These are phyloP conservation scores for Dinothrombium tinctorium DNA, from an alignment of 1,140 invertebrate genomes.

Conservation along the genomic window DNA sequence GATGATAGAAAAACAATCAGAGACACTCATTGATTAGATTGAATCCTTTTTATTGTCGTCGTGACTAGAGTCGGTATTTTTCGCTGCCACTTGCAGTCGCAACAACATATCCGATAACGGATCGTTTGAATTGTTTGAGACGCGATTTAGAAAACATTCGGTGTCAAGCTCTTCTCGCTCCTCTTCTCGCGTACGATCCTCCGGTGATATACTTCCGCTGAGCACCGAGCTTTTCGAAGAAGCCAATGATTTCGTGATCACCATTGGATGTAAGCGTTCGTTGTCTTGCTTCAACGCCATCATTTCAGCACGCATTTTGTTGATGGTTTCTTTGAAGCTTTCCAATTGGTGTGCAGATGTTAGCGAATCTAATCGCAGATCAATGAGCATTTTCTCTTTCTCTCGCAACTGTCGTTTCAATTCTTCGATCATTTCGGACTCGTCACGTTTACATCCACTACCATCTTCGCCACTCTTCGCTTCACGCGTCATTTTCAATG, in stretches of 20 bases:
- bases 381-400: constrained; percentile 84
- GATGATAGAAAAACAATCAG: no score
- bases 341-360: constrained; percentile 89
- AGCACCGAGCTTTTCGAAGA: constrained; percentile 39
- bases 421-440: constrained; percentile 38
- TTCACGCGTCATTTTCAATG: not conserved
- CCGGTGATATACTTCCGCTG: no score
- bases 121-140: no score
- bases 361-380: constrained; percentile 79
- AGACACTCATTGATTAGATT: no score
- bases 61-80: no score
- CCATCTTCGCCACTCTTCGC: not conserved
- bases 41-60: no score
- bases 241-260: constrained; percentile 50
- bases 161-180: no score
- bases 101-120: not conserved
- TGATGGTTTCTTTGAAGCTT: constrained; percentile 81
- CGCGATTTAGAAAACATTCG: no score
- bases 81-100: not conserved
- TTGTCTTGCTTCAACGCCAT: constrained; percentile 86
- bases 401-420: constrained; percentile 75
- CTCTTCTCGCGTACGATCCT: no score
- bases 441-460: not conserved
- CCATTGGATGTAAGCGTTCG: constrained; percentile 64
- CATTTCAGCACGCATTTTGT: constrained; percentile 60